Base-by-base conservation (phyloP, 2,113 vertebrate species). In the Prunella fulvescens region DNA sequence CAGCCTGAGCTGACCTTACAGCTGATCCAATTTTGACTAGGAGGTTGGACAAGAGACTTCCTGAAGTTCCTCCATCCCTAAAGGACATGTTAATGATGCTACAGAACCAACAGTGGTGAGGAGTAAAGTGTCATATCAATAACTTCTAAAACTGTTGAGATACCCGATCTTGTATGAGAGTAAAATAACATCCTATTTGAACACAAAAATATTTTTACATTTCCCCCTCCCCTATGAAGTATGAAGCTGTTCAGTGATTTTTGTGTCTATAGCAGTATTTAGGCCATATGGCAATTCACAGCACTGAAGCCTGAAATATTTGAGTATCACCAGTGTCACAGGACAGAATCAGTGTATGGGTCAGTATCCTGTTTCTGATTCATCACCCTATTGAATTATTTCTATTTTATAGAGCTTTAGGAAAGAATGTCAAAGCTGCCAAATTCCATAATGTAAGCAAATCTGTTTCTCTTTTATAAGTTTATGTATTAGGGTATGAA, bases 141-240 rank as follows among this genome's bases (percentile, higher is more conserved):
- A 66, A 3, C 17, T 88, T 79, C 35, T 67, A 57, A 35, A 79
- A 6, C 8, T 35, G 3, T 35, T 78, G 28, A 79, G 42, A 58
- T 42, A 62, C 4, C 39, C n/a, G 11, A 29, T 57, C 19, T 42
- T 18, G 2, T 71, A 14, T 28, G 15, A 85, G 7, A 54, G 12
- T 8, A 85, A 73, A 92, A 58, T n/a, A 58, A 24, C 18, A 5
- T 77, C 12, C 12, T 71, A 3, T 66, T 29, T 37, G 28, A 45
- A 73, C 3, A 37, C 7, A 67, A 56, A 54, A 60, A 17, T 4
- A 1, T 19, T 28, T 47, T 67, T 9, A 1, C 31, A 39, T 28
- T 35, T n/a, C 3, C 5, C 25, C 26, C 4, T 35, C 2, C 13
- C 15, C 11, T 13, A 5, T 0, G 4, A 6, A 19, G 6, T 22